A percentile compares a stretch with the other conserved stretches of the same genome.
Evolutionary conservation across 2,888 invertebrate genomes (phyloP).

Genomic region (Macropis europaea): DNA sequence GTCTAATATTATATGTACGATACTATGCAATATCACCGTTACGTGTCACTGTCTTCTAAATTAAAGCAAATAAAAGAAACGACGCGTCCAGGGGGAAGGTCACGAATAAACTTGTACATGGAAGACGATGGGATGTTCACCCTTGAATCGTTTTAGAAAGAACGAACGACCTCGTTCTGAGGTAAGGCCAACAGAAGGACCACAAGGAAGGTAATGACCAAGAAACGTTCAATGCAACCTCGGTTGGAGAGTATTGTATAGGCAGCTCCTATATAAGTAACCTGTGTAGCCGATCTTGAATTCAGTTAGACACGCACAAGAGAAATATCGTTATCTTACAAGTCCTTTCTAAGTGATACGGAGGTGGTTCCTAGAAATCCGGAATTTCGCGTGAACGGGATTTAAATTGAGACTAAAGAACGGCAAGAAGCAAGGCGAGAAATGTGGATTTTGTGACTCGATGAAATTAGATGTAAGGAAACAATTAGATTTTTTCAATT

Average conservation of each 20-base stretch:
- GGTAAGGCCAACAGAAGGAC: conserved; percentile 31
- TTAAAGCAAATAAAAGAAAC: not conserved
- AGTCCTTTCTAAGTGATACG: conserved; percentile 18
- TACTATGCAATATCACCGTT: not conserved
- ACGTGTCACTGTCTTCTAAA: not conserved
- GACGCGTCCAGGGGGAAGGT: not conserved
- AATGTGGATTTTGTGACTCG: too few species aligned
- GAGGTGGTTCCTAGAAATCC: conserved; percentile 39
- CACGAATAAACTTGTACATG: not conserved
- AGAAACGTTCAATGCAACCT: conserved; percentile 60
- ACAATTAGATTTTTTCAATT: too few species aligned
- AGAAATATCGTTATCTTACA: conserved; percentile 43
- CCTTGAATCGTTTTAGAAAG: conserved; percentile 57
- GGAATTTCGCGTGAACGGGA: not conserved
- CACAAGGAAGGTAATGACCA: conserved; percentile 44
- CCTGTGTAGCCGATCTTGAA: conserved; percentile 67
- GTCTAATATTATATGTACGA: not conserved
- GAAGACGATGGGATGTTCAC: conserved; percentile 32
- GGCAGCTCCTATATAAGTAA: conserved; percentile 71
- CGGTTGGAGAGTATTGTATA: conserved; percentile 38
- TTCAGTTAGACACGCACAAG: conserved; percentile 68
- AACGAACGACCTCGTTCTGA: conserved; percentile 45
- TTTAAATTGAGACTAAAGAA: too few species aligned
- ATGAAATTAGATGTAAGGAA: too few species aligned
- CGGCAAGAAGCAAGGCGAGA: too few species aligned